These are phyloP conservation scores for Phortica okadai DNA, from an alignment of 2,888 invertebrate species.

Conservation along the genomic window DNA sequence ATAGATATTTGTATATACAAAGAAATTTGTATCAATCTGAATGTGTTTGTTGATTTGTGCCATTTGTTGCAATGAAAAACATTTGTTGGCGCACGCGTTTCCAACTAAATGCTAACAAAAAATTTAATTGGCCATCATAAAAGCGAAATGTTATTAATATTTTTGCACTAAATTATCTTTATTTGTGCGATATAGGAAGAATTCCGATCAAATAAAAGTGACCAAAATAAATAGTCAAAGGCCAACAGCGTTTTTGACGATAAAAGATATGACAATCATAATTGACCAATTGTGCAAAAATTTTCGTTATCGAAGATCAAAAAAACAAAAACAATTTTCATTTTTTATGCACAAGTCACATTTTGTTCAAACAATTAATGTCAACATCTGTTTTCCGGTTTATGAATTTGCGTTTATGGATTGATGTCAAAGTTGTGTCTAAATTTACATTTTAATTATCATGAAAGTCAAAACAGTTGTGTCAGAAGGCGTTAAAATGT, in stretches of 20 bases:
- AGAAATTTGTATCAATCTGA: too few species aligned
- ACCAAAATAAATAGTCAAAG: background rate
- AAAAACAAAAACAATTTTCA: constrained; percentile 1
- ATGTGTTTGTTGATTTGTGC: background rate
- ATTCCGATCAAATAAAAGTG: background rate
- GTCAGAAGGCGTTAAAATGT: background rate
- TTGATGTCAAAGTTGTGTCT: constrained; percentile 22
- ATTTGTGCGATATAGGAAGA: background rate
- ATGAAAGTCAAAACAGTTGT: background rate
- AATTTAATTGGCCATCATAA: background rate
- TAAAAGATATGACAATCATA: too few species aligned
- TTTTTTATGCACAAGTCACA: background rate
- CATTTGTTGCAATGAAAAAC: constrained; percentile 20
- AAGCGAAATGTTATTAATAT: background rate
- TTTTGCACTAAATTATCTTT: constrained; percentile 10
- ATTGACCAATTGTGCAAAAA: too few species aligned
- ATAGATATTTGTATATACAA: too few species aligned
- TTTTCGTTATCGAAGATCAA: too few species aligned
- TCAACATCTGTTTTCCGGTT: constrained; percentile 21
- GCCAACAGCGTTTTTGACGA: too few species aligned
- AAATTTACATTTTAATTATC: constrained; percentile 24
- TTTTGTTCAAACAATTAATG: background rate
- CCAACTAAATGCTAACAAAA: background rate
- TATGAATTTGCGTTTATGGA: background rate
- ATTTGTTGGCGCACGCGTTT: background rate